Percentiles rank a stretch among this genome's conserved stretches.
Evolutionary conservation across 2,113 vertebrate species (phyloP).

Genomic region (Oryctolagus cuniculus): DNA sequence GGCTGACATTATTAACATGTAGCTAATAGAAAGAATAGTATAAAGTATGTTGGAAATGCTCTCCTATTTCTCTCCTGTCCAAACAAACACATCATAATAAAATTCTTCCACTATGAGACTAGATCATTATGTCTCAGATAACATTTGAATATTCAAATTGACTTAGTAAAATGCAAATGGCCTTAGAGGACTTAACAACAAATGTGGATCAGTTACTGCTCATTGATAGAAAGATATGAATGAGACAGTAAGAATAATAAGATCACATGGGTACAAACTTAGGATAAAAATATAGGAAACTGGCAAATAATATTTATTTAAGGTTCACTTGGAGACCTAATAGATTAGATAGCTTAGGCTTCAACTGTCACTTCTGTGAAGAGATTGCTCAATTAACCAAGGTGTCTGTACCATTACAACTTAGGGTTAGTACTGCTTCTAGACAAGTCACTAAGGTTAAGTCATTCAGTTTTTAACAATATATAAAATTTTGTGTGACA

Average conservation of each 20-base stretch:
- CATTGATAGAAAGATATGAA: neutral
- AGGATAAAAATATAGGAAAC: neutral
- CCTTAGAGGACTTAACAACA: neutral
- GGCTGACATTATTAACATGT: neutral
- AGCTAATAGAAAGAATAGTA: neutral
- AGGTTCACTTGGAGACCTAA: neutral
- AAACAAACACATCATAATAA: neutral
- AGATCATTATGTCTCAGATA: neutral
- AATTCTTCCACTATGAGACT: neutral
- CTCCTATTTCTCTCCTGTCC: neutral
- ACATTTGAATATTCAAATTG: constrained; percentile 7
- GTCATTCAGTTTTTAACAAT: neutral
- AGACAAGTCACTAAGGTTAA: neutral
- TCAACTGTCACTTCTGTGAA: neutral
- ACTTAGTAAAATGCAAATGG: constrained; percentile 46
- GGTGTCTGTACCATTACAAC: neutral
- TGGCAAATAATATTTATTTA: neutral
- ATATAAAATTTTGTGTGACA: neutral
- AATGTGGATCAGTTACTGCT: neutral
- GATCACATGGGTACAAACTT: neutral
- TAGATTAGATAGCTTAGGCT: neutral
- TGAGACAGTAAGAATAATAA: neutral
- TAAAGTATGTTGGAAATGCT: neutral
- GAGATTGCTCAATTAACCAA: neutral
- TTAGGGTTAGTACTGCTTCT: neutral